Evolutionary conservation across 2,113 vertebrate species (phyloP).

Genomic region (Aspidoscelis tigris): DNA sequence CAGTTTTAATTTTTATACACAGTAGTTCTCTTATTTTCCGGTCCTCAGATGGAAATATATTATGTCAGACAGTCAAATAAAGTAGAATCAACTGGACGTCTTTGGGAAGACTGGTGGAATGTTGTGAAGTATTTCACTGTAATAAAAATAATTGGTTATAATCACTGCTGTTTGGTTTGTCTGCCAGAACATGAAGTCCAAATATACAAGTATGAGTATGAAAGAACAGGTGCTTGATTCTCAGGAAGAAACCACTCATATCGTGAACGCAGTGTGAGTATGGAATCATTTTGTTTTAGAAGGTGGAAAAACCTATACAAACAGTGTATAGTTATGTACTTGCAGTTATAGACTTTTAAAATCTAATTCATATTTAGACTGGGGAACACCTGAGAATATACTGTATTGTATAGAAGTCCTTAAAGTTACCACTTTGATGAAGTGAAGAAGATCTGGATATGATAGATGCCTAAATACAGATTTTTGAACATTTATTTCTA

Average conservation of each 20-base stretch:
- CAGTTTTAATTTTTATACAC: background rate
- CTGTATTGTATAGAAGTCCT: too few species aligned
- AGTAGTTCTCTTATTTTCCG: too few species aligned
- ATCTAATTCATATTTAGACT: too few species aligned
- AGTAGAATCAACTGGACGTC: background rate
- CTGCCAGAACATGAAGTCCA: conserved; percentile 70
- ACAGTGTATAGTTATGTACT: too few species aligned
- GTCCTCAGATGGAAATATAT: background rate
- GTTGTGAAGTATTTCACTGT: background rate
- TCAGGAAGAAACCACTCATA: conserved; percentile 70
- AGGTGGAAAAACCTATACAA: background rate
- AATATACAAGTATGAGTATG: conserved; percentile 60
- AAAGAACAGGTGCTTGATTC: conserved; percentile 61
- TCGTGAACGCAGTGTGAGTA: conserved; percentile 80
- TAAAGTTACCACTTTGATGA: too few species aligned
- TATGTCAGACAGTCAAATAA: background rate
- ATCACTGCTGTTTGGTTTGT: background rate
- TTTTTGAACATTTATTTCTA: too few species aligned
- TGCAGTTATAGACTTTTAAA: too few species aligned
- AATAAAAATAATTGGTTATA: background rate
- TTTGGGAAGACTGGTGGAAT: background rate
- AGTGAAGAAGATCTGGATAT: too few species aligned
- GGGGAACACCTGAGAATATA: too few species aligned
- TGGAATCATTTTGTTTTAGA: conserved; percentile 34
- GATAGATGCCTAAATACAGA: too few species aligned